Conservation (phyloP, 1,140 invertebrate species). For the Bombyx mandarina region DNA sequence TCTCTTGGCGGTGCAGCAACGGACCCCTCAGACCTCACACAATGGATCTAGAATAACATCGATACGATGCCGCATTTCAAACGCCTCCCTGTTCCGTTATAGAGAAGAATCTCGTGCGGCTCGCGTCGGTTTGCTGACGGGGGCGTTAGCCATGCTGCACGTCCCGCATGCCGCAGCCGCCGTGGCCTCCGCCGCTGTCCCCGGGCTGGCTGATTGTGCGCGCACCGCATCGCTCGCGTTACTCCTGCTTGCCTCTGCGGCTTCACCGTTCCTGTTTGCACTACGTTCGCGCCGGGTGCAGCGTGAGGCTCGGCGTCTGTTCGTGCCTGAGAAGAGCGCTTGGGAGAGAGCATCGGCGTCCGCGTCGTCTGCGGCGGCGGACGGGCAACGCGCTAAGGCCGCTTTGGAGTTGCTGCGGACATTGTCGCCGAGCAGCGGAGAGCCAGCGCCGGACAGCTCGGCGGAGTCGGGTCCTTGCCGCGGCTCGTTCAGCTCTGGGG, state of each 20-base stretch:
- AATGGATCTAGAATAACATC: constrained; percentile 77
- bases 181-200: constrained; percentile 74
- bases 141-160: constrained; percentile 79
- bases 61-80: constrained; percentile 82
- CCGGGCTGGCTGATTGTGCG: constrained; percentile 44
- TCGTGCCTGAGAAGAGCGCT: constrained; percentile 53
- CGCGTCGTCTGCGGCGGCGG: constrained; percentile 35
- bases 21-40: constrained; percentile 49
- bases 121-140: constrained; percentile 74
- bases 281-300: constrained; percentile 83
- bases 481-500: constrained; percentile 59
- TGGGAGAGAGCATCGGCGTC: constrained; percentile 46
- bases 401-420: constrained; percentile 57
- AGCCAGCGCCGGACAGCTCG: constrained; percentile 67
- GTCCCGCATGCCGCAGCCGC: constrained; percentile 76
- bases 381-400: constrained; percentile 54
- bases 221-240: constrained; percentile 74
- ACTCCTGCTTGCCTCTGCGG: constrained; percentile 77
- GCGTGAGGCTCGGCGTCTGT: constrained; percentile 73
- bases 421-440: constrained; percentile 65
- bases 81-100: constrained; percentile 86
- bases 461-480: constrained; percentile 38
- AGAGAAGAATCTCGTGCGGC: constrained; percentile 86
- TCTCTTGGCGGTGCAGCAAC: constrained; percentile 50
- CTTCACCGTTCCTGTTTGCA: constrained; percentile 84